Conservation (phyloP, 2,113 vertebrate species). For the Sus scrofa region DNA sequence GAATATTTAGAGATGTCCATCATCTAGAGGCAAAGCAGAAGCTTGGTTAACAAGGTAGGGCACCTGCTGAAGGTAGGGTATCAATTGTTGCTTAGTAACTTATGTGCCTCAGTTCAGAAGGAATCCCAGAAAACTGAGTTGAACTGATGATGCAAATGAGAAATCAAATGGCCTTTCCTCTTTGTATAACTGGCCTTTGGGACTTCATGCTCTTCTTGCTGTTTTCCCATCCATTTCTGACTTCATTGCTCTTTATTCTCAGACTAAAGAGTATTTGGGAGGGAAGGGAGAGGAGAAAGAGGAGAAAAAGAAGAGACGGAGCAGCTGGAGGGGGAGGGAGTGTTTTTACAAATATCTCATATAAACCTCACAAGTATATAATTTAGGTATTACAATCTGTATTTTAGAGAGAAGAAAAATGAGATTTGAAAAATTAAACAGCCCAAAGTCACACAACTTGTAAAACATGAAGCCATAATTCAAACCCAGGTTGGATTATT, state of each 20-base stretch:
- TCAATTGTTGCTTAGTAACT: background rate
- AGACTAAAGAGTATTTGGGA: background rate
- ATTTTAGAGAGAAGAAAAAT: background rate
- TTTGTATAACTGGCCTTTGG: background rate
- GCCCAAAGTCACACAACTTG: background rate
- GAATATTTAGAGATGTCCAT: background rate
- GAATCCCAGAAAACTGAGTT: background rate
- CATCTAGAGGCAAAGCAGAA: background rate
- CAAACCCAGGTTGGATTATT: background rate
- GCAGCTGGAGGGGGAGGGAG: fast-evolving
- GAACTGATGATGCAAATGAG: background rate
- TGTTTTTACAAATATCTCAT: background rate
- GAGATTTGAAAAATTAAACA: background rate
- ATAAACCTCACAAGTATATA: background rate
- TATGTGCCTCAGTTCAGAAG: background rate
- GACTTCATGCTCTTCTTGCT: background rate
- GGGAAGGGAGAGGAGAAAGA: background rate
- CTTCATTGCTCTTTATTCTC: background rate
- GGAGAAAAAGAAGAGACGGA: background rate
- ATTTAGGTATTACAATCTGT: background rate
- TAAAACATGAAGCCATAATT: background rate
- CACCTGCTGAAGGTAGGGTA: background rate
- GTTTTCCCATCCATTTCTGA: background rate
- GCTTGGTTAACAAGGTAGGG: background rate
- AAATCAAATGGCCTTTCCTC: background rate